Conservation (phyloP, 2,797 vertebrate species). For the Tadarida brasiliensis region DNA sequence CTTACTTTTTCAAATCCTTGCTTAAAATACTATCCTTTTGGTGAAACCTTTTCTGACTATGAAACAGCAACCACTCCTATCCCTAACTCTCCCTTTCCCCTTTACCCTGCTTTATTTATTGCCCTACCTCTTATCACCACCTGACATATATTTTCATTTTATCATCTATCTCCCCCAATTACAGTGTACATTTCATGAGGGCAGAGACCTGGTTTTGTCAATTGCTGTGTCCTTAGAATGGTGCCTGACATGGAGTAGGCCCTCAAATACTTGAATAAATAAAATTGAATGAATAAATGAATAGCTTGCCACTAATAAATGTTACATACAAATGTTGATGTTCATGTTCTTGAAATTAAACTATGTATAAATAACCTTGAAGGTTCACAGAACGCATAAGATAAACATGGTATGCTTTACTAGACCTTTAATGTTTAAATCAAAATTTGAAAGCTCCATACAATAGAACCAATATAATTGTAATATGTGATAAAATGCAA, state of each 20-base stretch:
- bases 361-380: background rate
- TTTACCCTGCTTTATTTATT: background rate
- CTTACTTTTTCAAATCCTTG: slow-evolving; percentile 22
- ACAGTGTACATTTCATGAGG: background rate
- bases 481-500: slow-evolving; percentile 2
- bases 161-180: background rate
- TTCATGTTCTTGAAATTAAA: slow-evolving; percentile 48
- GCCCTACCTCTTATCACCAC: background rate
- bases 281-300: background rate
- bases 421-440: slow-evolving; percentile 38
- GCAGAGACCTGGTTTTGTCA: slow-evolving; percentile 30
- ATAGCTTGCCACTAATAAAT: background rate
- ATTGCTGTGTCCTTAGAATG: background rate
- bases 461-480: background rate
- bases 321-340: background rate
- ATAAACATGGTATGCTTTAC: background rate
- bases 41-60: background rate
- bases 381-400: background rate
- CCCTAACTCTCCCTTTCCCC: background rate
- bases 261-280: slow-evolving; percentile 53
- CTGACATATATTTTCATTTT: slow-evolving; percentile 4
- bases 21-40: background rate
- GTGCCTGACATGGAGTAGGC: background rate
- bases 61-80: background rate
- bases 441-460: slow-evolving; percentile 30